Evolutionary conservation across 2,113 vertebrate genomes (phyloP).

Genomic region (Amphiprion ocellaris): DNA sequence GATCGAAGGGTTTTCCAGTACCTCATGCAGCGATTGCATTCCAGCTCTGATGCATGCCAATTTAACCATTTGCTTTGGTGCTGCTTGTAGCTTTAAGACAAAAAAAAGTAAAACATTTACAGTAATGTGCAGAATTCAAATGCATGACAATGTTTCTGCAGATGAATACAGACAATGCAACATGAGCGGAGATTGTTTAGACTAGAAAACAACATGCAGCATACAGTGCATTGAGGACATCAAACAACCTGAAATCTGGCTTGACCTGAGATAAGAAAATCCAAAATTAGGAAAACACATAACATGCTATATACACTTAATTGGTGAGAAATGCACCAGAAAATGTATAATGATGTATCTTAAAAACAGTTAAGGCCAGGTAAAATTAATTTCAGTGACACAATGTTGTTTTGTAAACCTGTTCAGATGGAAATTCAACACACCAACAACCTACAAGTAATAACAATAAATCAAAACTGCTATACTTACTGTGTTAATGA

Average conservation of each 20-base stretch:
- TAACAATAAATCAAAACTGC: not conserved
- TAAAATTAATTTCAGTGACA: not conserved
- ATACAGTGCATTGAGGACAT: not conserved
- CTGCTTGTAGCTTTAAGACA: slow-evolving; percentile 1
- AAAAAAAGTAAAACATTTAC: not conserved
- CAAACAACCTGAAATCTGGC: slow-evolving; percentile 7
- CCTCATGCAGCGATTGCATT: slow-evolving; percentile 49
- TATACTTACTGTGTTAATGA: slow-evolving; percentile 7
- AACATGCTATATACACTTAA: not conserved
- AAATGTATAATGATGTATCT: not conserved
- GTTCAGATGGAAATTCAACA: not conserved
- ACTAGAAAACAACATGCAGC: slow-evolving; percentile 33
- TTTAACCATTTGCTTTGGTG: slow-evolving; percentile 44
- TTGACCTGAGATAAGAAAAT: slow-evolving; percentile 59
- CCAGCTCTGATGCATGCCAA: slow-evolving; percentile 33
- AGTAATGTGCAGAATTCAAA: not conserved
- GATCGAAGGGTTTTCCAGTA: not conserved
- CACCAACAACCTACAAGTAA: not conserved
- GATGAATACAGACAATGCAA: slow-evolving; percentile 1
- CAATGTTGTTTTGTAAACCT: not conserved
- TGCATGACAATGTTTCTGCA: not conserved
- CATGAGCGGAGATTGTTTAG: not conserved
- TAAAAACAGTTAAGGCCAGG: slow-evolving; percentile 27
- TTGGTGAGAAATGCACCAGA: not conserved
- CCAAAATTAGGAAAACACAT: not conserved